Evolutionary conservation across 2,888 invertebrate species (phyloP).

Genomic region (Brachyptera risi): DNA sequence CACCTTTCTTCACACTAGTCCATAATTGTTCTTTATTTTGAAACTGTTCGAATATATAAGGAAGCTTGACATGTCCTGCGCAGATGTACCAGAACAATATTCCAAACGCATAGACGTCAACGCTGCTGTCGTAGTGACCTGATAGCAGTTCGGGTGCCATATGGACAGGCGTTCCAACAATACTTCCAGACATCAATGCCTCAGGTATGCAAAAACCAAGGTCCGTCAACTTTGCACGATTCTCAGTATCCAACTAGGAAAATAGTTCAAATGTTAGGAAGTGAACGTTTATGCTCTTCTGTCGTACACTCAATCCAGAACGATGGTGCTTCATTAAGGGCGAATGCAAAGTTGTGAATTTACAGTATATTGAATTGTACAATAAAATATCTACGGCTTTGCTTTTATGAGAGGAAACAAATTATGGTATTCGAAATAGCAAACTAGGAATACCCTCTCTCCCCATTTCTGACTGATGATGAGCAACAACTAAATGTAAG

Average conservation of each 20-base stretch:
- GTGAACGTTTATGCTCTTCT: too few species aligned
- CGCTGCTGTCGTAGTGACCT: constrained; percentile 75
- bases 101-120: constrained; percentile 88
- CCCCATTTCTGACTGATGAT: too few species aligned
- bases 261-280: too few species aligned
- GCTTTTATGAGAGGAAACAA: too few species aligned
- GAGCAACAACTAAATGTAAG: too few species aligned
- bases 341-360: not conserved
- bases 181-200: constrained; percentile 85
- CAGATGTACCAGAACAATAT: constrained; percentile 89
- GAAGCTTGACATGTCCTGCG: constrained; percentile 74
- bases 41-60: constrained; percentile 75
- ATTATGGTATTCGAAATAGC: too few species aligned
- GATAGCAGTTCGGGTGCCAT: constrained; percentile 87
- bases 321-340: too few species aligned
- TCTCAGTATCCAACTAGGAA: constrained; percentile 58
- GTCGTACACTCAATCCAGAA: too few species aligned
- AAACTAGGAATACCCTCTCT: too few species aligned
- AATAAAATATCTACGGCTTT: too few species aligned
- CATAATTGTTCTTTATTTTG: constrained; percentile 83
- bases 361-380: too few species aligned
- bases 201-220: constrained; percentile 87
- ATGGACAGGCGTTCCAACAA: constrained; percentile 85
- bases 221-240: constrained; percentile 79
- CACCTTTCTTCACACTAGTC: constrained; percentile 79